These are phyloP conservation scores for Dasyurus viverrinus DNA, from an alignment of 2,113 vertebrate genomes.

Conservation along the genomic window DNA sequence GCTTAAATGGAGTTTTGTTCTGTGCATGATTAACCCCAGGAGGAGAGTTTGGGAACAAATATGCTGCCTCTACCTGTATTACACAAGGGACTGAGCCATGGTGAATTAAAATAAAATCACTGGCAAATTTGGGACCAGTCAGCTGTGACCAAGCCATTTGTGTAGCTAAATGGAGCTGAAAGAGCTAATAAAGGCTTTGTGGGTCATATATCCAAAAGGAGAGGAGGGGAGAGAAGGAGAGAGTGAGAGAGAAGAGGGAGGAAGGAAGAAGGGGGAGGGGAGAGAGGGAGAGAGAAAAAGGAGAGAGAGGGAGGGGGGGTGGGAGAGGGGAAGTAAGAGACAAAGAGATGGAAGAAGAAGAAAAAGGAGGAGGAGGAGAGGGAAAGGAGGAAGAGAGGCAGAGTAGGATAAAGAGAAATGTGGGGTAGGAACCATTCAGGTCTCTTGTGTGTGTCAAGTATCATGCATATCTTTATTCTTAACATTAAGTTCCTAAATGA, in stretches of 20 bases:
- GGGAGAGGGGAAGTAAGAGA: too few species aligned
- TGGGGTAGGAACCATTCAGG: background rate
- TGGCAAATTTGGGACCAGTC: slow-evolving; percentile 48
- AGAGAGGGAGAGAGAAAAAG: background rate
- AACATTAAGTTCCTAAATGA: background rate
- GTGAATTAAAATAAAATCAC: slow-evolving; percentile 69
- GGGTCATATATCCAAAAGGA: slow-evolving; percentile 55
- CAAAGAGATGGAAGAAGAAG: too few species aligned
- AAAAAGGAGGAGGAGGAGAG: background rate
- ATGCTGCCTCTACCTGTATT: slow-evolving; percentile 71
- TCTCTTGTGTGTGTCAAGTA: background rate
- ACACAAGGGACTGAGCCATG: slow-evolving; percentile 17
- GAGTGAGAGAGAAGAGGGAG: background rate
- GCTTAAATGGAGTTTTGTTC: slow-evolving; percentile 69
- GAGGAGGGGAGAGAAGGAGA: background rate
- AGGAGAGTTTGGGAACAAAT: slow-evolving; percentile 64
- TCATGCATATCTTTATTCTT: background rate
- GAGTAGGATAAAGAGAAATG: background rate
- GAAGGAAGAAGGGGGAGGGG: background rate
- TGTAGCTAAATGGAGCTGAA: slow-evolving; percentile 64
- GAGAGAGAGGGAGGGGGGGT: background rate
- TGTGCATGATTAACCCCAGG: slow-evolving; percentile 55
- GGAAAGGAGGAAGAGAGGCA: background rate
- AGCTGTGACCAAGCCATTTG: slow-evolving; percentile 69
- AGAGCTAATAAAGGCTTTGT: slow-evolving; percentile 56